Conservation (phyloP, 2,113 vertebrate species). For the Rallus limicola region DNA sequence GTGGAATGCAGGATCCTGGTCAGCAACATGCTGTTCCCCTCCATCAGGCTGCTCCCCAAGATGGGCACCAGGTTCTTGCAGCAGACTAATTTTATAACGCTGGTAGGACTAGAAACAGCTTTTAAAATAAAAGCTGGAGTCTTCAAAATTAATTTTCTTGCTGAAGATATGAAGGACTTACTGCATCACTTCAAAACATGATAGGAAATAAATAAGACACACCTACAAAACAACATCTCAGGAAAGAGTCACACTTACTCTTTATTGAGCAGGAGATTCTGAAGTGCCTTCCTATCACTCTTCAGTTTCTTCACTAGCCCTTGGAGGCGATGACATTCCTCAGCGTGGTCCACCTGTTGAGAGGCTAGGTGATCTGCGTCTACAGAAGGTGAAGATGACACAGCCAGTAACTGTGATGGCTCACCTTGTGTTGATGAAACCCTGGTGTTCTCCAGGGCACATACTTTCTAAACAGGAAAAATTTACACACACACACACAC, state of each 20-base stretch:
- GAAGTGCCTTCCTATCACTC: conserved; percentile 74
- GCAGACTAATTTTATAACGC: not conserved
- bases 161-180: not conserved
- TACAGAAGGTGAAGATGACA: not conserved
- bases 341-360: not conserved
- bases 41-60: no score
- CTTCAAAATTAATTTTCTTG: not conserved
- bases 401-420: not conserved
- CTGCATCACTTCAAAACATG: not conserved
- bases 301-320: conserved; percentile 71
- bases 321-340: conserved; percentile 69
- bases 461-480: conserved; percentile 57
- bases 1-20: no score
- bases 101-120: not conserved
- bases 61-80: not conserved
- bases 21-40: no score
- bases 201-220: not conserved
- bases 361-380: not conserved
- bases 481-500: not conserved
- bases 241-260: conserved; percentile 74
- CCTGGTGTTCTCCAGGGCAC: conserved; percentile 24
- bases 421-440: not conserved
- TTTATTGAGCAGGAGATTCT: conserved; percentile 73
- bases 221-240: not conserved
- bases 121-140: not conserved